Evolutionary conservation across 2,888 invertebrate genomes (phyloP), one percentile per base, ranked within the genome.

Genomic region (Acrobasis consociella): DNA sequence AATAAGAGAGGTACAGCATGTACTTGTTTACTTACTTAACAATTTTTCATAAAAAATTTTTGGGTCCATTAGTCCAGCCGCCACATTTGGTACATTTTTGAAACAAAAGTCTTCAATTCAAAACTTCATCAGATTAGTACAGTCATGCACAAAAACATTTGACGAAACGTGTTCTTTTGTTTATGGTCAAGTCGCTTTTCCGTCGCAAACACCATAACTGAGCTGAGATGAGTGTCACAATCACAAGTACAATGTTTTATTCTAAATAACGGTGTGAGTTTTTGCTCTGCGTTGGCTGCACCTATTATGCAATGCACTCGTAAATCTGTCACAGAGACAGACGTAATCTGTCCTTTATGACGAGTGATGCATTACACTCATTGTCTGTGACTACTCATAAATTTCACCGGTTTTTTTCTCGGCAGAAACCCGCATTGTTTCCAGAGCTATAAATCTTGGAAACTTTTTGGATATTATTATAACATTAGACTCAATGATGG

Each of bases 301-400:
- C 65, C 77, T 78, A 87, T 87, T 87, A 86, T 87, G 87, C 84
- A 85, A 82, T 62, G 64, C 66, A 72, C 70, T 82, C 86, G 76
- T 91, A 91, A 91, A 91, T 91, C 87, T 87, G 87, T 83, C 87
- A 64, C 69, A 69, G 64, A 64, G 83, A 84, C 85, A 81, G 80
- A 76, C 80, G 78, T 89, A 90, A 91, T 90, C 90, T 88, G 82
- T 80, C 83, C 85, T 86, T 89, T 90, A 89, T 91, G 91, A 91
- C 85, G 87, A 83, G 85, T 91, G 91, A 91, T 90, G 88, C 82
- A 89, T 89, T 85, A 82, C 87, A 77, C 72, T 76, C 81, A 86
- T 91, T 91, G 88, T 86, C 81, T 79, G 79, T 77, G 72, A 75
- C 67, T 68, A 73, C 69, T 77, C 85, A 78, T 89, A 87, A 87